Evolutionary conservation across 2,888 invertebrate species (phyloP).

Genomic region (Dynastes maya): DNA sequence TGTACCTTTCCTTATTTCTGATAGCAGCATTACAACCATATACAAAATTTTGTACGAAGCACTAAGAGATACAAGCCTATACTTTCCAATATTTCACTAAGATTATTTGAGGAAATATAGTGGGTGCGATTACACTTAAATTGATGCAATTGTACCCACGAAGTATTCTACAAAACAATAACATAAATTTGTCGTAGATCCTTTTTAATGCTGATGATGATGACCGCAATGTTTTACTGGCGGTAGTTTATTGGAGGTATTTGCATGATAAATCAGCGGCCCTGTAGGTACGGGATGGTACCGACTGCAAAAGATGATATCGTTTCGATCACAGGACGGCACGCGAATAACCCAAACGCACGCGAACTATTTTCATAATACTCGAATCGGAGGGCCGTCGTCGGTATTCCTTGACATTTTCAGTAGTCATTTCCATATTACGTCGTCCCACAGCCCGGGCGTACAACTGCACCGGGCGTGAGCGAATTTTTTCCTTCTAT

Average conservation of each 20-base stretch:
- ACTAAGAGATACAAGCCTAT: too few species aligned
- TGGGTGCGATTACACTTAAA: not conserved
- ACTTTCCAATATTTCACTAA: too few species aligned
- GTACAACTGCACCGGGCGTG: not conserved
- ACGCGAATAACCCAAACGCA: constrained; percentile 55
- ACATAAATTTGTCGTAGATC: too few species aligned
- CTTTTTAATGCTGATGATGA: not conserved
- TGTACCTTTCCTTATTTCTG: too few species aligned
- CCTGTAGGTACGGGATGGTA: constrained; percentile 56
- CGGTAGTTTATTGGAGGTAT: constrained; percentile 11
- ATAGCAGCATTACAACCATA: too few species aligned
- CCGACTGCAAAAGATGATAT: constrained; percentile 54
- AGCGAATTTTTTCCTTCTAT: not conserved
- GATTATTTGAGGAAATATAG: not conserved
- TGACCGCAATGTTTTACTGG: not conserved
- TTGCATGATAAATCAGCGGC: constrained; percentile 37
- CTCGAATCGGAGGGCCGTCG: constrained; percentile 6
- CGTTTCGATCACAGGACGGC: constrained; percentile 39
- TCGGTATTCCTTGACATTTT: constrained; percentile 40
- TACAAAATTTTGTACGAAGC: too few species aligned
- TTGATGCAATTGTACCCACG: too few species aligned
- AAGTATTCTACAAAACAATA: too few species aligned
- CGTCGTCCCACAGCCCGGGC: not conserved
- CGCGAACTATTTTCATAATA: constrained; percentile 53
- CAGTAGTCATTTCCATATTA: constrained; percentile 36